These are phyloP conservation scores for Tortricodes alternella DNA, from an alignment of 2,888 invertebrate species.

Conservation along the genomic window DNA sequence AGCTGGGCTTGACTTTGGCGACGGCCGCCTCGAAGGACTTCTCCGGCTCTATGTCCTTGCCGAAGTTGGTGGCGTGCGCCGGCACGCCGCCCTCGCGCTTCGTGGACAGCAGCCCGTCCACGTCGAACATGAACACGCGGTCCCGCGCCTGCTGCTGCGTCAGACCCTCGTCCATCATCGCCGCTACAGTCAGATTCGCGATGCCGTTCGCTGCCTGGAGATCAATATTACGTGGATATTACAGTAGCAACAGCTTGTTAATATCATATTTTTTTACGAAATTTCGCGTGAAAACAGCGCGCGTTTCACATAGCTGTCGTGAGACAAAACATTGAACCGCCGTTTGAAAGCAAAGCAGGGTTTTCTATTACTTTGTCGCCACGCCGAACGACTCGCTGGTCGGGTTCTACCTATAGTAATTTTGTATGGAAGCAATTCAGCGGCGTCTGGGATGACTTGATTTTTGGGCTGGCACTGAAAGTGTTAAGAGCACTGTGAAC, in stretches of 20 bases:
- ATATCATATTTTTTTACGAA: neutral
- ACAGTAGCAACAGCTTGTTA: neutral
- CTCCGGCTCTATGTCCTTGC: constrained; percentile 90
- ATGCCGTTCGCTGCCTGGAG: constrained; percentile 94
- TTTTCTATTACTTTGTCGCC: too few relatives aligned
- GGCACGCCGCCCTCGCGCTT: constrained; percentile 85
- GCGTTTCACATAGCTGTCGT: too few relatives aligned
- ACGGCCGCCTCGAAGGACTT: constrained; percentile 91
- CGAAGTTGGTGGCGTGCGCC: constrained; percentile 87
- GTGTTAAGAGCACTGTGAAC: too few relatives aligned
- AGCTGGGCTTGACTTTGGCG: constrained; percentile 91
- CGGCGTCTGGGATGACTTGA: too few relatives aligned
- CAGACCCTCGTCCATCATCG: constrained; percentile 90
- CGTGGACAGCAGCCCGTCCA: constrained; percentile 92
- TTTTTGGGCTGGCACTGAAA: too few relatives aligned
- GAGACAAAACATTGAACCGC: too few relatives aligned
- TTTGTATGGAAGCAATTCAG: too few relatives aligned
- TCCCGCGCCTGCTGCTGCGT: constrained; percentile 87
- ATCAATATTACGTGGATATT: neutral
- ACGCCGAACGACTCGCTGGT: too few relatives aligned
- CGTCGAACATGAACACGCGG: constrained; percentile 98
- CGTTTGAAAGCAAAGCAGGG: too few relatives aligned
- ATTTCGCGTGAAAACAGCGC: too few relatives aligned
- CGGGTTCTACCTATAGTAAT: too few relatives aligned
- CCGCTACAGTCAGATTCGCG: constrained; percentile 93